Evolutionary conservation across 2,797 vertebrate species (phyloP), one percentile per base, ranked within the genome.

Genomic region (Helarctos malayanus): DNA sequence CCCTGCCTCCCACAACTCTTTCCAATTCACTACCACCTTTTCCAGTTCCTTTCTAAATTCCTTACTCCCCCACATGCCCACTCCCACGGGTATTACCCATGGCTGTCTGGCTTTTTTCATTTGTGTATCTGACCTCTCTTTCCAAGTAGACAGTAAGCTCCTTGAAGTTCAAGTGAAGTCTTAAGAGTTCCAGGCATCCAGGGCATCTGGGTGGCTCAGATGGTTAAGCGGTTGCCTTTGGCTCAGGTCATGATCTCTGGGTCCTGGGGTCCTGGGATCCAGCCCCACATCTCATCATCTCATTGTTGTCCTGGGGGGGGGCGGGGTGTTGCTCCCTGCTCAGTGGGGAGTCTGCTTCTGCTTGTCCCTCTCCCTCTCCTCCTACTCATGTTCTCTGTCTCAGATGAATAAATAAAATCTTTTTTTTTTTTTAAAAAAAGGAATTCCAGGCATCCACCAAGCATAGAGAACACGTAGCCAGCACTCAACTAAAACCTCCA

Each of bases 71-170:
- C 15, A 52, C 29, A 38, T 21, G 12, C 21, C 27, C 15, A 32
- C 23, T 89, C 57, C 38, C 52, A 45, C 12, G 59, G 23, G n/a
- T 68, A 89, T 14, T 52, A n/a, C 12, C 56, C 21, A 79, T 29
- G 38, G 61, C 49, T 93, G 9, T 65, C 65, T 91, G 45, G 68
- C 23, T 59, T 87, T 81, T 86, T 81, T 9, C 59, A 76, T 93
- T 49, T 73, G 25, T 21, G n/a, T 52, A 52, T 79, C 89, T 86
- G 89, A 87, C 35, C 32, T 93, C 57, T 79, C 52, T 69, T 91
- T 57, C 80, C 59, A 95, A 95, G 65, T 71, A 89, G 57, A 84
- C 9, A 45, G 25, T 90, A 85, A 86, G 38, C 13, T 95, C 82
- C 56, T 47, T 76, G 71, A 89, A 75, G 38, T 57, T 90, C 68